Conservation (phyloP, 1,140 invertebrate genomes). For the Schlechtendalia chinensis region DNA sequence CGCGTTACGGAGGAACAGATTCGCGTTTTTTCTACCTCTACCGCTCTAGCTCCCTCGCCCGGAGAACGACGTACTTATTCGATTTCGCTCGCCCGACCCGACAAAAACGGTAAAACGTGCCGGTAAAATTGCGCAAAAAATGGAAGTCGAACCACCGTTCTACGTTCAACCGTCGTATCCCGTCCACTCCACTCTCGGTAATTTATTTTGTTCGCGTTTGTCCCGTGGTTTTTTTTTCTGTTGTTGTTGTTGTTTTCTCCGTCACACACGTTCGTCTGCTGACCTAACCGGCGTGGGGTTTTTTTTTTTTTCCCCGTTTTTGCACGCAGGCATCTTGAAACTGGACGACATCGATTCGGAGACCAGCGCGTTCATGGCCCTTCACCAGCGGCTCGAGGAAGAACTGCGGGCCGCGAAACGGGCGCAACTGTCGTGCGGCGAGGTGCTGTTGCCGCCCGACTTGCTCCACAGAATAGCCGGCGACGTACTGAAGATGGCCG, state of each 20-base stretch:
- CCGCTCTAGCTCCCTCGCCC: no score
- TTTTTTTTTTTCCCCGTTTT: neutral
- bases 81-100: neutral
- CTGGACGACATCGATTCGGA: conserved; percentile 52
- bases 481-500: conserved; percentile 74
- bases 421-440: conserved; percentile 73
- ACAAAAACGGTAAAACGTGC: conserved; percentile 11
- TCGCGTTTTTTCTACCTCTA: no score
- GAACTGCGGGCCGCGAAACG: conserved; percentile 75
- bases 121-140: conserved; percentile 33
- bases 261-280: no score
- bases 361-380: conserved; percentile 55
- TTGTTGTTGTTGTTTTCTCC: no score
- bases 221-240: no score
- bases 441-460: conserved; percentile 76
- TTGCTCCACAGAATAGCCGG: conserved; percentile 71
- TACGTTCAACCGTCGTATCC: conserved; percentile 44
- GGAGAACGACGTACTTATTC: no score
- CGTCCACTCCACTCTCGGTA: conserved; percentile 46
- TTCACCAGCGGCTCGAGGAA: conserved; percentile 71
- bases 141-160: conserved; percentile 44
- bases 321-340: conserved; percentile 51
- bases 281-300: no score
- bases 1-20: no score
- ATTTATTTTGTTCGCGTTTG: neutral